phyloP scores from a whole-genome alignment of 2,888 invertebrate genomes.

The Trypoxylon attenuatum region DNA sequence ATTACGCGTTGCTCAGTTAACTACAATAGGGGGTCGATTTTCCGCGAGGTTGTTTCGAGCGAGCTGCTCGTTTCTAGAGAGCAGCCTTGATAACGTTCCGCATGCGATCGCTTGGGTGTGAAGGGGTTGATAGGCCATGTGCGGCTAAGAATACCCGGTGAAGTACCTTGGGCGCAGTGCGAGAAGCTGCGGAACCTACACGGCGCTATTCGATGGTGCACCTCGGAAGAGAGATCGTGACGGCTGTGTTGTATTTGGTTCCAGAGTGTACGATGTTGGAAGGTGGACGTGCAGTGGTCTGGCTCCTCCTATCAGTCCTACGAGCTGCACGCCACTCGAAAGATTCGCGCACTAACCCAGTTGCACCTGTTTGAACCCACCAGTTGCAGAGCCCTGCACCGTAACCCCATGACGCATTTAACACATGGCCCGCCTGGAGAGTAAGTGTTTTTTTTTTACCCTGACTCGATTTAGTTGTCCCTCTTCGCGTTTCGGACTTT shows the following conservation, averaged over 20 bases:
- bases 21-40: too few relatives aligned
- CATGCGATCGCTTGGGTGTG: too few relatives aligned
- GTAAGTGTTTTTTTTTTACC: conserved; percentile 68
- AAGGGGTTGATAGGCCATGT: too few relatives aligned
- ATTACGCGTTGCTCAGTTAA: too few relatives aligned
- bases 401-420: conserved; percentile 62
- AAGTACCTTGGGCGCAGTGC: too few relatives aligned
- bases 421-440: conserved; percentile 71
- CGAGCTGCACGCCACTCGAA: conserved; percentile 65
- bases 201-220: too few relatives aligned
- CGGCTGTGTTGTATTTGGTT: conserved; percentile 48
- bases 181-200: too few relatives aligned
- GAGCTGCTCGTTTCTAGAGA: too few relatives aligned
- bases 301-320: conserved; percentile 62
- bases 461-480: conserved; percentile 15
- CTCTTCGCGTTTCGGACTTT: too few relatives aligned
- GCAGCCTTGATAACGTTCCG: too few relatives aligned
- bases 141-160: too few relatives aligned
- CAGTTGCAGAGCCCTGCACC: conserved; percentile 54
- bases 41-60: too few relatives aligned
- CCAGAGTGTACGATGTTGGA: conserved; percentile 64
- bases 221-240: conserved; percentile 1
- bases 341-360: conserved; percentile 67
- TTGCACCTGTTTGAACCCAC: conserved; percentile 66
- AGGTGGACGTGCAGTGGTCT: conserved; percentile 64